Percentiles rank a stretch among this genome's conserved stretches.
These are phyloP conservation scores for Felis chaus DNA, from an alignment of 2,113 vertebrate genomes.

Conservation along the genomic window DNA sequence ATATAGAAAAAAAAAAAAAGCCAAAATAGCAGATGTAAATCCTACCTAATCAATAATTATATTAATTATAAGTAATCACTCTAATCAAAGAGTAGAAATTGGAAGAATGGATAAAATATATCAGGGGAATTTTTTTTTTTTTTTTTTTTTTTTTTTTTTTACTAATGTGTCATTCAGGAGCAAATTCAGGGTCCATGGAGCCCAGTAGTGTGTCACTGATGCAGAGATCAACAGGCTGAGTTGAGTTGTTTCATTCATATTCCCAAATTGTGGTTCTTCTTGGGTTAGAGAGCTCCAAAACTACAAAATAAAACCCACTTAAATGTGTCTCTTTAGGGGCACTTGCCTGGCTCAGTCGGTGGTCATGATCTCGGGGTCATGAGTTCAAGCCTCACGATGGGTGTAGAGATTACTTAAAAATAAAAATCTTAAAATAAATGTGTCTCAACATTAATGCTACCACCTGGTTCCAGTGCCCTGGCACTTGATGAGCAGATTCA, in stretches of 20 bases:
- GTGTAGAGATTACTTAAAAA: background rate
- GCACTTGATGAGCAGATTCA: background rate
- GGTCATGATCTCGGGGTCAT: background rate
- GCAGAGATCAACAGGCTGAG: background rate
- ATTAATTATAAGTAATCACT: background rate
- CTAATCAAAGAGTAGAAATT: background rate
- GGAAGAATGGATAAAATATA: background rate
- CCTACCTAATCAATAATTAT: background rate
- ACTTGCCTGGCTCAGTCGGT: background rate
- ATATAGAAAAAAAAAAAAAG: background rate
- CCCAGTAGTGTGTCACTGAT: background rate
- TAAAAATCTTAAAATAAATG: background rate
- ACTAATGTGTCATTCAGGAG: background rate
- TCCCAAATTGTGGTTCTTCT: background rate
- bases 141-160: background rate
- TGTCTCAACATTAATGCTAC: background rate
- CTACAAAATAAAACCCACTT: background rate
- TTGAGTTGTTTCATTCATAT: background rate
- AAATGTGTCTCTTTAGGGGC: background rate
- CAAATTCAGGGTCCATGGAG: background rate
- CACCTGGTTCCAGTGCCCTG: background rate
- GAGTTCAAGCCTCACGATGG: background rate
- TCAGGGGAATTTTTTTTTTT: background rate
- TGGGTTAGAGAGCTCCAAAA: background rate
- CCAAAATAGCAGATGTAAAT: background rate